These are phyloP conservation scores for Tetrax tetrax DNA, from an alignment of 2,113 vertebrate species.

Conservation along the genomic window DNA sequence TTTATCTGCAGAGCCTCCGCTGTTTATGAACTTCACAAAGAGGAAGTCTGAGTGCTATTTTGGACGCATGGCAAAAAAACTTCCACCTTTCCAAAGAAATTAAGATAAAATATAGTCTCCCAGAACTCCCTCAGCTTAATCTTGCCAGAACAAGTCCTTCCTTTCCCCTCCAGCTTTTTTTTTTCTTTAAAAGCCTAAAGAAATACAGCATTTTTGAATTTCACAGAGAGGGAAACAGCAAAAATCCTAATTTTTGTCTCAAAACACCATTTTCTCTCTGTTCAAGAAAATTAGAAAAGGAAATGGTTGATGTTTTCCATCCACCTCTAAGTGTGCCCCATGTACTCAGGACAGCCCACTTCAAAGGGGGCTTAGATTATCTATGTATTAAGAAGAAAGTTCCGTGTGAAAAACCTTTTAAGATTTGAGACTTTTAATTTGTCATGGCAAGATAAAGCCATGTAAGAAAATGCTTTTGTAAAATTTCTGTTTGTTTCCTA, in stretches of 20 bases:
- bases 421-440: background rate
- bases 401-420: background rate
- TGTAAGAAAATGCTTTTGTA: background rate
- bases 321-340: background rate
- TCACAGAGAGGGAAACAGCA: background rate
- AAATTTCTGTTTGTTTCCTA: background rate
- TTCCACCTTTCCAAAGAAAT: conserved; percentile 27
- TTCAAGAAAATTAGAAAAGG: background rate
- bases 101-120: conserved; percentile 13
- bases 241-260: background rate
- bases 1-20: background rate
- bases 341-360: background rate
- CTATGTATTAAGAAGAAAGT: background rate
- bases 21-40: background rate
- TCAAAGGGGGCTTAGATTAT: background rate
- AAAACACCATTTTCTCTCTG: background rate
- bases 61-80: background rate
- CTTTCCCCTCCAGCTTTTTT: background rate
- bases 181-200: background rate
- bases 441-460: background rate
- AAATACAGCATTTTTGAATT: background rate
- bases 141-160: conserved; percentile 19
- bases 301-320: background rate
- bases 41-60: conserved; percentile 30
- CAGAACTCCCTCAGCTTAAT: conserved; percentile 12